These are phyloP conservation scores for Emydocephalus ijimae DNA, from an alignment of 2,113 vertebrate genomes.

Conservation along the genomic window DNA sequence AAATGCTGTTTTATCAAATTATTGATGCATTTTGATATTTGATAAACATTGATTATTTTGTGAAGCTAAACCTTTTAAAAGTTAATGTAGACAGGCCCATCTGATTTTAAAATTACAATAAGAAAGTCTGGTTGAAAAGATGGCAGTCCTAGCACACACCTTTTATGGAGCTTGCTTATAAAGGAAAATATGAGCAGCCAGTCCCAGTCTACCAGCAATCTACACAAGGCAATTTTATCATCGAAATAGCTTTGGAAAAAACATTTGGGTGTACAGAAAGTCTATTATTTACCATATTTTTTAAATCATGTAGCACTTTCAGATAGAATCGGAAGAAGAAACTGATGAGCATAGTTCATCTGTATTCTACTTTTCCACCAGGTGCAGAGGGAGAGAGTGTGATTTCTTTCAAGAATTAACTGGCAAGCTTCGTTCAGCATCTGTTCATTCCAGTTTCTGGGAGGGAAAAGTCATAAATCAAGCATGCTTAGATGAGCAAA, in stretches of 20 bases:
- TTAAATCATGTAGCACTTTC: slow-evolving; percentile 70
- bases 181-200: neutral
- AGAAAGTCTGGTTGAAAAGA: neutral
- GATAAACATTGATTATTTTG: neutral
- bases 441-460: slow-evolving; percentile 73
- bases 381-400: slow-evolving; percentile 65
- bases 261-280: neutral
- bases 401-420: slow-evolving; percentile 76
- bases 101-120: neutral
- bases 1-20: neutral
- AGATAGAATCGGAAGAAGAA: slow-evolving; percentile 86
- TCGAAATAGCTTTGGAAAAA: neutral
- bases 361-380: slow-evolving; percentile 79
- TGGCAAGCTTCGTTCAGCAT: slow-evolving; percentile 73
- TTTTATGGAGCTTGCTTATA: neutral
- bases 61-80: neutral
- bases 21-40: neutral
- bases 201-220: neutral
- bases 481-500: neutral
- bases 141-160: neutral
- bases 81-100: neutral
- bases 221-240: neutral
- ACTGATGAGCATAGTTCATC: slow-evolving; percentile 75
- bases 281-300: slow-evolving; percentile 50
- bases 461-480: slow-evolving; percentile 10